Base-by-base conservation (phyloP, 2,113 vertebrate species). In the Todiramphus chloris region DNA sequence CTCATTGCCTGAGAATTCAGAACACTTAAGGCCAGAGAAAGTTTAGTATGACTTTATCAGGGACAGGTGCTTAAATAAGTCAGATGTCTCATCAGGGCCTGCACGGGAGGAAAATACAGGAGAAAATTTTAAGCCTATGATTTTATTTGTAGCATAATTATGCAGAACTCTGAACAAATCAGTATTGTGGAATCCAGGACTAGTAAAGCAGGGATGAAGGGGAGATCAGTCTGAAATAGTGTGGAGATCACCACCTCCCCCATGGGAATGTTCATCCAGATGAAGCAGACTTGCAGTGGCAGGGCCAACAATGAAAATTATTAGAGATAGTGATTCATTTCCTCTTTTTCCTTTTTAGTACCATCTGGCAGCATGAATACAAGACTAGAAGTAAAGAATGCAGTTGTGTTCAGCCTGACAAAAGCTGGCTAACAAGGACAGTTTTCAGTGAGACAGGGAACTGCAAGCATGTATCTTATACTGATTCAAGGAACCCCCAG, bases 321-420 rank as follows among this genome's bases (percentile, higher is more conserved):
- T 93, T 95, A 90, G 70, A 90, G 23, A 55, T 33, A 73, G 46
- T 94, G 70, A 94, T 93, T 94, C 7, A 89, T 83, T 96, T 93
- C 85, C 68, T 80, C 69, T 89, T 89, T 66, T 86, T 67, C 67
- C 12, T 59, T 89, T 93, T 83, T 56, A 75, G 51, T 75, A 78
- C 88, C 90, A 92, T 92, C 90, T 94, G 94, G 88, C 62, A 94
- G 31, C 3, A 1, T 89, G 86, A 95, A 72, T 50, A 60, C 9
- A 7, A 90, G 58, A 88, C 73, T 39, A 75, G 73, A 84, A 95
- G 83, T n/a, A 88, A 96, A 92, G 93, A 77, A 80, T 41, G 31
- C 58, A 66, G 62, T 89, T 91, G 79, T 84, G 62, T 90, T 87
- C 80, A 87, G 62, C 35, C 39, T 95, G 80, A 89, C 16, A 89